Base-by-base conservation (phyloP, 2,888 invertebrate species). In the Zelleria hepariella region DNA sequence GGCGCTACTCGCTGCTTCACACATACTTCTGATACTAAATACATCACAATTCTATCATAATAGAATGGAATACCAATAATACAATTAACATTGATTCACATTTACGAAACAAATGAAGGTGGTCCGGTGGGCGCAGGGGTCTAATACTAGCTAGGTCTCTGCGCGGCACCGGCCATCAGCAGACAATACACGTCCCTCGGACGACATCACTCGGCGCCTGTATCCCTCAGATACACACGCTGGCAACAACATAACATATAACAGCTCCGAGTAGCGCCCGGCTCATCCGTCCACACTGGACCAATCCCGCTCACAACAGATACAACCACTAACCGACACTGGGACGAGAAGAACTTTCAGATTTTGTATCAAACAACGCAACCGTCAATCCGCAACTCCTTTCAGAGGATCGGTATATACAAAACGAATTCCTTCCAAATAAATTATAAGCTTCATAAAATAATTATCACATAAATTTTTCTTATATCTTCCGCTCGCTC, bases 381-480 rank as follows among this genome's bases (percentile, higher is more conserved):
- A 60, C 60, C 62, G 63, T 66, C 66, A 69, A 72, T 73, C 62
- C 65, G 68, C 42, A 18, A 47, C 20, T 54, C 27, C 18, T 49
- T 24, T 27, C 74, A 70, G 66, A 73, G 71, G 64, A 64, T 67
- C 67, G 75, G 74, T 82, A 85, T 86, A 79, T 86, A 87, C 86
- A 84, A 80, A 80, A 80, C 80, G 84, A 82, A 86, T 82, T 83
- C 80, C 80, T 83, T 82, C 78, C 74, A 80, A 87, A 87, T 87
- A 87, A 87, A 87, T 87, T 87, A 87, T 83, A 83, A 84, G 78
- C 82, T 86, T 85, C 83, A 78, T 87, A 87, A 86, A 87, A 83
- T 84, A 87, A 87, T 87, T 87, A 87, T 87, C 87, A 87, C 87
- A 87, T 87, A 87, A 86, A 87, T 87, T 87, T 82, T 82, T 80